Percentiles rank a stretch among this genome's conserved stretches.
These are phyloP conservation scores for Austrofundulus limnaeus DNA, from an alignment of 2,113 vertebrate species.

Conservation along the genomic window DNA sequence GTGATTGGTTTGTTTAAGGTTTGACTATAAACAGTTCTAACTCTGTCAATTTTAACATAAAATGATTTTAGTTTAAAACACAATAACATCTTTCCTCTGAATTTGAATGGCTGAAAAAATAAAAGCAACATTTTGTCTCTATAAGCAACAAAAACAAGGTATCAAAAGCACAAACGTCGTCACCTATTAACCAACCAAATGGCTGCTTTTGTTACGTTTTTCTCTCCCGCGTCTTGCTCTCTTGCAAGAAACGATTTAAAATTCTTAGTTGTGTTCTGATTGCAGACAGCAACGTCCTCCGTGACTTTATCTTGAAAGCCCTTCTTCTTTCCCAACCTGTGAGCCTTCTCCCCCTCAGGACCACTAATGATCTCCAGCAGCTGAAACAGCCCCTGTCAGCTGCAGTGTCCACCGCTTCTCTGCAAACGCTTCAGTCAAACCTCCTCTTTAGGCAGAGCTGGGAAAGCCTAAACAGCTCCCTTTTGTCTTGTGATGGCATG, in stretches of 20 bases:
- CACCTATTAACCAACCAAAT: background rate
- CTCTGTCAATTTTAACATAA: too few species aligned
- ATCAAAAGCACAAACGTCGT: background rate
- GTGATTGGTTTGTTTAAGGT: too few species aligned
- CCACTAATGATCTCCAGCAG: conserved; percentile 28
- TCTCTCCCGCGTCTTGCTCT: background rate
- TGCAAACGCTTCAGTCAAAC: conserved; percentile 34
- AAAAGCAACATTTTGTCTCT: background rate
- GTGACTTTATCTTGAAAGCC: conserved; percentile 24
- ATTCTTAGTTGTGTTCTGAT: background rate
- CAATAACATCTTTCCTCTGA: background rate
- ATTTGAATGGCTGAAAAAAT: too few species aligned
- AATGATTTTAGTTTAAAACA: background rate
- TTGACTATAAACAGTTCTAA: too few species aligned
- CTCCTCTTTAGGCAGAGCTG: conserved; percentile 11
- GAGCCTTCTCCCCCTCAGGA: conserved; percentile 22
- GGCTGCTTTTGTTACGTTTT: background rate
- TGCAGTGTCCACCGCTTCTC: conserved; percentile 13
- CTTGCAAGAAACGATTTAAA: background rate
- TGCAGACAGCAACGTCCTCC: conserved; percentile 15
- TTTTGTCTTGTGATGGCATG: conserved; percentile 17
- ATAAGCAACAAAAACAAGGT: background rate
- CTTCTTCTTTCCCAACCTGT: conserved; percentile 22
- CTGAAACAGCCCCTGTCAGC: conserved; percentile 38
- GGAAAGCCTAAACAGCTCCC: conserved; percentile 18